Evolutionary conservation across 2,888 invertebrate species (phyloP).

Genomic region (Ormyrus nitidulus): DNA sequence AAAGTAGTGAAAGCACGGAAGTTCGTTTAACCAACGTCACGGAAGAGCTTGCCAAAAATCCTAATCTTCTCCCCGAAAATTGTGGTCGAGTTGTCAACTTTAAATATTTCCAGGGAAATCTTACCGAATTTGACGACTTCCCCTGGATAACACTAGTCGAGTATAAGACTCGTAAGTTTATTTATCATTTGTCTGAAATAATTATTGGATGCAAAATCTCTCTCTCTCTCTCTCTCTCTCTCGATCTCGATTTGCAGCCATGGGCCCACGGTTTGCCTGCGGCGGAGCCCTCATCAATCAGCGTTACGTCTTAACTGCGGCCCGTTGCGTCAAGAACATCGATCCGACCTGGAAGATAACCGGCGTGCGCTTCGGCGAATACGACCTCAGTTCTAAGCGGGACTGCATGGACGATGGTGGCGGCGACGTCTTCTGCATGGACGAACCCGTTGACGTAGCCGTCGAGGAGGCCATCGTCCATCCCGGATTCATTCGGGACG

Average conservation of each 20-base stretch:
- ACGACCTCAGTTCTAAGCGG: constrained; percentile 78
- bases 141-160: constrained; percentile 79
- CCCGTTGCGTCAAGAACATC: constrained; percentile 84
- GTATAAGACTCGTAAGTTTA: constrained; percentile 70
- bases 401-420: constrained; percentile 79
- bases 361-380: constrained; percentile 82
- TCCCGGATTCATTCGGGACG: constrained; percentile 69
- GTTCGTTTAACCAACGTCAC: too few relatives aligned
- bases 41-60: not conserved
- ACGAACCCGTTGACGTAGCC: constrained; percentile 78
- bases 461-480: constrained; percentile 82
- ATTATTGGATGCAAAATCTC: too few relatives aligned
- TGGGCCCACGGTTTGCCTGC: constrained; percentile 72
- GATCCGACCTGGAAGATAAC: constrained; percentile 81
- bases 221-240: too few relatives aligned
- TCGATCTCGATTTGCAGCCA: not conserved
- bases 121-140: constrained; percentile 75
- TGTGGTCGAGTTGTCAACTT: constrained; percentile 10
- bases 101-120: constrained; percentile 21
- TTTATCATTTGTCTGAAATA: too few relatives aligned
- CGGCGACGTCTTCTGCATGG: constrained; percentile 76
- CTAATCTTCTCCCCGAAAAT: constrained; percentile 15
- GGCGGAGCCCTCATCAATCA: constrained; percentile 84
- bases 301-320: constrained; percentile 85
- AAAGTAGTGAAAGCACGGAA: too few relatives aligned